Percentiles rank a stretch among this genome's conserved stretches.
Evolutionary conservation across 1,140 invertebrate genomes (phyloP).

Genomic region (Drosophila pallidifrons): DNA sequence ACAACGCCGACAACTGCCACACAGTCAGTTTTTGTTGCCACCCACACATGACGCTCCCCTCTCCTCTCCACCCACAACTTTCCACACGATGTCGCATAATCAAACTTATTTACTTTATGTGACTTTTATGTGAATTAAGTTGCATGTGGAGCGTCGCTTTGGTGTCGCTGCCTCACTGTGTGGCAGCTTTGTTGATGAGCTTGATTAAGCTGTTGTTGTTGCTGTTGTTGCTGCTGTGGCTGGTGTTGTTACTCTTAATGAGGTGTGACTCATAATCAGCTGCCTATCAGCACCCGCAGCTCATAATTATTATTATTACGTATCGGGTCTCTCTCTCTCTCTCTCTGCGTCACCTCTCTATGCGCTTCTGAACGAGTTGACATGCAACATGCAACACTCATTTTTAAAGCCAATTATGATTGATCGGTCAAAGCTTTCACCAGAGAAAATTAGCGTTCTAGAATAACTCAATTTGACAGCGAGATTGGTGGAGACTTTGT

Average conservation of each 20-base stretch:
- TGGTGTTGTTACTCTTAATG: constrained; percentile 15
- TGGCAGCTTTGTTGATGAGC: constrained; percentile 34
- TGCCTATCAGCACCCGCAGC: constrained; percentile 1
- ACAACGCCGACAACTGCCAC: constrained; percentile 39
- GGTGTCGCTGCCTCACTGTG: constrained; percentile 7
- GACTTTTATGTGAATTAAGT: constrained; percentile 77
- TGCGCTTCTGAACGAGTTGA: constrained; percentile 15
- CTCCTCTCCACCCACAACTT: not conserved
- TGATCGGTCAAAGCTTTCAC: no score
- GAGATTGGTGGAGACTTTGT: no score
- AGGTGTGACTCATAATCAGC: constrained; percentile 38
- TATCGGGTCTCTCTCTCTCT: not conserved
- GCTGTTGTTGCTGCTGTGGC: not conserved
- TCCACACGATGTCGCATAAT: constrained; percentile 49
- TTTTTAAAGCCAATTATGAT: constrained; percentile 5
- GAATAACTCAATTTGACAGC: no score
- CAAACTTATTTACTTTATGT: constrained; percentile 77
- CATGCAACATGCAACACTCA: not conserved
- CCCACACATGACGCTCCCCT: not conserved
- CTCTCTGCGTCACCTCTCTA: not conserved
- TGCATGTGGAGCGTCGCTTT: constrained; percentile 31
- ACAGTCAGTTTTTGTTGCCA: not conserved
- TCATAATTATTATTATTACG: constrained; percentile 6
- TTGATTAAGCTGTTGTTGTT: constrained; percentile 27
- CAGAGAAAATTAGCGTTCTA: no score